phyloP scores from a whole-genome alignment of 2,113 vertebrate genomes.

The Mobula birostris region DNA sequence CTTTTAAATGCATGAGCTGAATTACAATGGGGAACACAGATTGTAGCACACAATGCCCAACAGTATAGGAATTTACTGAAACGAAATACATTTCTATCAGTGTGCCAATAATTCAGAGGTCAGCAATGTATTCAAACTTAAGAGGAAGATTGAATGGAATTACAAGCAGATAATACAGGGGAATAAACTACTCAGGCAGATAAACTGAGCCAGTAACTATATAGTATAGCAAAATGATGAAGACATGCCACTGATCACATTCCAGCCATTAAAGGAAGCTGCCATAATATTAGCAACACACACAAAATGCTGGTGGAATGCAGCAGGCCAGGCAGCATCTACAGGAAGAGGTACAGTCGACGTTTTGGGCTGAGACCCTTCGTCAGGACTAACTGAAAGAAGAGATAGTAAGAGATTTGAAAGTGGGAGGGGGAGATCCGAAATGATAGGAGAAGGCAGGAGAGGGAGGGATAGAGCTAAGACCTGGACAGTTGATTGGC shows the following conservation, averaged over 20 bases:
- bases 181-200: neutral
- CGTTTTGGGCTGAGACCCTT: too few species aligned
- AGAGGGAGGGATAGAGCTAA: too few species aligned
- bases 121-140: neutral
- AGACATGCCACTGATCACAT: neutral
- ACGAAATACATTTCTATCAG: neutral
- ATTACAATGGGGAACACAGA: neutral
- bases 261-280: neutral
- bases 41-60: neutral
- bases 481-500: too few species aligned
- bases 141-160: neutral
- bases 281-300: neutral
- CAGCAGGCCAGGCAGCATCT: too few species aligned
- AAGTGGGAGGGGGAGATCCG: too few species aligned
- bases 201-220: neutral
- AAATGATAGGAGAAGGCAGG: too few species aligned
- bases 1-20: neutral
- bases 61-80: neutral
- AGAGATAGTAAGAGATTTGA: too few species aligned
- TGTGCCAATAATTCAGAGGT: neutral
- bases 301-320: too few species aligned
- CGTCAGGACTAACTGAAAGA: too few species aligned
- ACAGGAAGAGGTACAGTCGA: too few species aligned
- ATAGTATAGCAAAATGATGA: neutral
- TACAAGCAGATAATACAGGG: neutral